These are phyloP conservation scores for Alosa sapidissima DNA, from an alignment of 2,797 vertebrate species.

Conservation along the genomic window DNA sequence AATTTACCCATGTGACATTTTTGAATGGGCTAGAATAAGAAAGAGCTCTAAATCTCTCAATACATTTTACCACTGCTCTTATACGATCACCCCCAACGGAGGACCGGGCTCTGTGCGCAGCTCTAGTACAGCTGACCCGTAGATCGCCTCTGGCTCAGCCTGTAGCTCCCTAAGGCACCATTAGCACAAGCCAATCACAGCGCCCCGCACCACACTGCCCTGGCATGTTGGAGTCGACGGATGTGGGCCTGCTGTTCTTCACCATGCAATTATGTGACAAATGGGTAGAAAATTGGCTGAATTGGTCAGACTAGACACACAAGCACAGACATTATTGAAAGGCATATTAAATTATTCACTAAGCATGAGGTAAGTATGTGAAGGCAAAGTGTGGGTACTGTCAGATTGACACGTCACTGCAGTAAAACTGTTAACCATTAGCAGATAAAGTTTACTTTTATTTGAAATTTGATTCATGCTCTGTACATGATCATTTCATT, in stretches of 20 bases:
- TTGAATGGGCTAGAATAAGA: not conserved
- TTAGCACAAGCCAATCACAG: not conserved
- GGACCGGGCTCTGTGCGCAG: not conserved
- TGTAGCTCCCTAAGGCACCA: not conserved
- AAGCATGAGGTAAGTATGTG: not conserved
- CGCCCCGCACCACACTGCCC: not conserved
- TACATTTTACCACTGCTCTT: not conserved
- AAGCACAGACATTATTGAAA: conserved; percentile 17
- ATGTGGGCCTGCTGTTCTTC: not conserved
- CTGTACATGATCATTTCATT: not conserved
- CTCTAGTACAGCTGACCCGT: not conserved
- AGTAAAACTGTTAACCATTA: not conserved
- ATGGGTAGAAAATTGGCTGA: conserved; percentile 15
- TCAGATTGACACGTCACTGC: not conserved
- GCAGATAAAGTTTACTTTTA: not conserved
- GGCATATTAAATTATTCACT: not conserved
- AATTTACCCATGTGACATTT: not conserved
- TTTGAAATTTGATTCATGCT: not conserved
- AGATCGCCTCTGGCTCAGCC: not conserved
- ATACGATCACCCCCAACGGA: not conserved
- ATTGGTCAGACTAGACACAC: not conserved
- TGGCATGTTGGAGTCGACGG: not conserved
- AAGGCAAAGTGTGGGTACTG: not conserved
- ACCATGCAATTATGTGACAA: not conserved
- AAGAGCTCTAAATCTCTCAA: not conserved